Base-by-base conservation (phyloP, 1,140 invertebrate species). In the Popillia japonica region DNA sequence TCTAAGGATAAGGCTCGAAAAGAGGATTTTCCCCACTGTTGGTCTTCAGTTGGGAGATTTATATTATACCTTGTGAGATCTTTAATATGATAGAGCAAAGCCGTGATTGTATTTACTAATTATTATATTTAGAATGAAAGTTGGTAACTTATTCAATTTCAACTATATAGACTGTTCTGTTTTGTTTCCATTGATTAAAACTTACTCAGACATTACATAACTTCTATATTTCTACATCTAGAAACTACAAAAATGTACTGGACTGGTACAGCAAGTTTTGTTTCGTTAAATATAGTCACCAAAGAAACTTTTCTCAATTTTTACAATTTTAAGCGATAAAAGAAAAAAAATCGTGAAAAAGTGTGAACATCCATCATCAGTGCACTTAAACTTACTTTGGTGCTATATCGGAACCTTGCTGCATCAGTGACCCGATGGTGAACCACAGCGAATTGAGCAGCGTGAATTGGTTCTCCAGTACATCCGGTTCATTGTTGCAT, bases 391-490 rank as follows among this genome's bases (percentile, higher is more conserved):
- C 85, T 86, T 86, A 87, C 86, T 92, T 93, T 81, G 94, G 93
- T 80, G 94, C 94, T 87, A 96, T 93, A 91, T 96, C 95, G 85
- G 93, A 95, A 88, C 95, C 95, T 91, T 96, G 94, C 90, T 96
- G 94, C 94, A 96, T 96, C 85, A 96, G 91, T 83, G 93, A 94
- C 82, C 94, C 94, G 87, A 95, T 94, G 87, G 94, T 94, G 90
- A 96, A 96, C 94, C 94, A 96, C 82, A 96, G 90, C 85, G 93
- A 92, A 90, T 96, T 96, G 86, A 95, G 90, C 82, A 96, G 89
- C 81, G 93, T 95, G 90, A 97, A 96, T 88, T 96, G 94, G 90
- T 96, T 97, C 88, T 95, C 93, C 87, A 94, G 87, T 84, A 93
- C 91, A 82, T 93, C 92, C 78, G 92, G 91, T 87, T 95, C 92